Base-by-base conservation (phyloP, 2,888 invertebrate genomes). In the Plagodis pulveraria region DNA sequence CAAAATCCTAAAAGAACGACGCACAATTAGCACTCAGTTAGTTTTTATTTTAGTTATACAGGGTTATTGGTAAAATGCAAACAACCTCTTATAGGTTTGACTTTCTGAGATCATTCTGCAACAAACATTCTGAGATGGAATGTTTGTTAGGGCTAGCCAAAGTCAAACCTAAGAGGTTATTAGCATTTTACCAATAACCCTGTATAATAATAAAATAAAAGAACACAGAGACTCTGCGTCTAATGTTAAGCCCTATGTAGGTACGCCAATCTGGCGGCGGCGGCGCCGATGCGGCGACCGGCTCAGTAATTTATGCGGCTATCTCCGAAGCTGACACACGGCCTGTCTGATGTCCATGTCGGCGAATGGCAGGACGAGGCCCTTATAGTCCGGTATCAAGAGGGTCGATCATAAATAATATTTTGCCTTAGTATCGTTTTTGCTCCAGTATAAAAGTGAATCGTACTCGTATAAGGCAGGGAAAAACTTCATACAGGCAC, bases 231-330 rank as follows among this genome's bases (percentile, higher is more conserved):
- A 7, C 41, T 46, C 54, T 33, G n/a, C 9, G 36, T 2, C 59
- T 55, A 50, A 32, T 41, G 43, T 50, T 49, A 54, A 51, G 50
- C 44, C 50, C 42, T 47, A 47, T 50, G 50, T n/a, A n/a, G n/a
- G n/a, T 47, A 44, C 22, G 48, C 42, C 41, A 34, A 6, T 6
- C 5, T 10, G 12, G 10, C 10, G 12, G 43, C 7, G 34, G 11
- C 54, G 46, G 46, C 50, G 44, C 54, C 51, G 47, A 41, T 48
- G 47, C 44, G 48, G 12, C 50, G 53, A 63, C 62, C 58, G 52
- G 61, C 51, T 64, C 59, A 58, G 63, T 69, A 69, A 69, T 69
- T 67, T 65, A 69, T 69, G 61, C 69, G 60, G 64, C 67, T 62
- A 62, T 65, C 67, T 63, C 55, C 44, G 42, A 42, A 46, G 57